A percentile compares a stretch with the other conserved stretches of the same genome.
These are phyloP conservation scores for Amphiprion clarkii DNA, from an alignment of 2,797 vertebrate species.

Conservation along the genomic window DNA sequence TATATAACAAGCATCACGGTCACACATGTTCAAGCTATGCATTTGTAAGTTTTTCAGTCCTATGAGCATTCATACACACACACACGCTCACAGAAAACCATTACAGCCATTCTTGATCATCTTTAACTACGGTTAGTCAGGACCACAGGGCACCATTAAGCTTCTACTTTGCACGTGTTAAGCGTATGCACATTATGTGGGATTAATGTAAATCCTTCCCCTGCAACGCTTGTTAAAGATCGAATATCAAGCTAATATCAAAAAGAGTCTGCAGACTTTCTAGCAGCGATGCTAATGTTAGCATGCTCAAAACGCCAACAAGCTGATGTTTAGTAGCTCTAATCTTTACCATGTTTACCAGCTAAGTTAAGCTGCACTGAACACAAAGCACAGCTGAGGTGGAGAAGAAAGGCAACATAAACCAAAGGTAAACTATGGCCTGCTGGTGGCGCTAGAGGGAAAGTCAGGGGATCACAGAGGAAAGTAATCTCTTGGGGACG, in stretches of 20 bases:
- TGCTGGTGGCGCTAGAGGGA: background rate
- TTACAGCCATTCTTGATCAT: slow-evolving; percentile 45
- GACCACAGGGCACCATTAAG: slow-evolving; percentile 11
- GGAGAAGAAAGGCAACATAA: no score
- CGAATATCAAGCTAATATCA: background rate
- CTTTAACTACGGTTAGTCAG: slow-evolving; percentile 27
- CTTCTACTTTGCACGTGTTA: slow-evolving; percentile 33
- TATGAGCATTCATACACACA: background rate
- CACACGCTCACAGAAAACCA: background rate
- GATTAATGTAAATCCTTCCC: slow-evolving; percentile 44
- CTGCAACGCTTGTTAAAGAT: slow-evolving; percentile 16
- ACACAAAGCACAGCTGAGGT: no score
- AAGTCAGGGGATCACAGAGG: background rate
- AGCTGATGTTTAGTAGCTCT: background rate
- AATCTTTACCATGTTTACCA: background rate
- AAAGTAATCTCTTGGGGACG: background rate
- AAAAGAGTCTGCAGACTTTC: background rate
- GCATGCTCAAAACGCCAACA: background rate
- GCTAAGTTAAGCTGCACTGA: background rate
- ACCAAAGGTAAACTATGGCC: background rate
- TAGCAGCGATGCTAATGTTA: background rate
- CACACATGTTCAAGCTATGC: background rate
- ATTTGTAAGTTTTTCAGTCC: background rate
- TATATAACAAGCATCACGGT: slow-evolving; percentile 4
- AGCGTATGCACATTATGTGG: slow-evolving; percentile 45